These are phyloP conservation scores for Bellardia bayeri DNA, from an alignment of 2,888 invertebrate genomes.

Conservation along the genomic window DNA sequence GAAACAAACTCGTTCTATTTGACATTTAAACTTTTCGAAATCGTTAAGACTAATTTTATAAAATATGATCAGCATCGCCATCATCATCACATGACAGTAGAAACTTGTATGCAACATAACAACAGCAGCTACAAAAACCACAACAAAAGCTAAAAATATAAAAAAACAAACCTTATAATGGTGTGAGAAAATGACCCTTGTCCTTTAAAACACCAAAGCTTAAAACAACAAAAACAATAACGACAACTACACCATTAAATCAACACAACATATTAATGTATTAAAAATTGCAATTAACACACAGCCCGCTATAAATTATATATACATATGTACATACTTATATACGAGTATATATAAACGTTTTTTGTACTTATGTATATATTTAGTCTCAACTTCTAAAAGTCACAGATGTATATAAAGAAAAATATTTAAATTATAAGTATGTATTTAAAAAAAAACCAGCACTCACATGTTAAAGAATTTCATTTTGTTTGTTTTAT, in stretches of 20 bases:
- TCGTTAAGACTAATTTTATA: constrained; percentile 59
- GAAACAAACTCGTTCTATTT: constrained; percentile 68
- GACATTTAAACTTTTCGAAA: constrained; percentile 71
- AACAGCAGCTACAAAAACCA: not conserved
- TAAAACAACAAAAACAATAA: constrained; percentile 3
- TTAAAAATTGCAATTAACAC: constrained; percentile 5
- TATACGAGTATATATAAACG: no score
- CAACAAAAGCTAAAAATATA: constrained; percentile 5
- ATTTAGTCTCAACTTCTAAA: not conserved
- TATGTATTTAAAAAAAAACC: constrained; percentile 6
- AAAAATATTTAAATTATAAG: constrained; percentile 8
- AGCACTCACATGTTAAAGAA: constrained; percentile 82
- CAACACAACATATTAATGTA: not conserved
- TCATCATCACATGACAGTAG: constrained; percentile 55
- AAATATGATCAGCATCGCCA: constrained; percentile 39
- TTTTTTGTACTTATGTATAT: not conserved
- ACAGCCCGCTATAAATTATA: constrained; percentile 4
- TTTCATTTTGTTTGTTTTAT: constrained; percentile 78
- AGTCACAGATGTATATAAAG: not conserved
- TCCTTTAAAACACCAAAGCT: constrained; percentile 54
- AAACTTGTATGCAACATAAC: constrained; percentile 51
- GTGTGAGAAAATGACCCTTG: constrained; percentile 72
- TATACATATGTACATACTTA: not conserved
- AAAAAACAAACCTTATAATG: constrained; percentile 36
- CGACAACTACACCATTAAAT: not conserved